Percentiles rank a stretch among this genome's conserved stretches.
Evolutionary conservation across 2,797 vertebrate species (phyloP).

Genomic region (Phoxinus dragarum): DNA sequence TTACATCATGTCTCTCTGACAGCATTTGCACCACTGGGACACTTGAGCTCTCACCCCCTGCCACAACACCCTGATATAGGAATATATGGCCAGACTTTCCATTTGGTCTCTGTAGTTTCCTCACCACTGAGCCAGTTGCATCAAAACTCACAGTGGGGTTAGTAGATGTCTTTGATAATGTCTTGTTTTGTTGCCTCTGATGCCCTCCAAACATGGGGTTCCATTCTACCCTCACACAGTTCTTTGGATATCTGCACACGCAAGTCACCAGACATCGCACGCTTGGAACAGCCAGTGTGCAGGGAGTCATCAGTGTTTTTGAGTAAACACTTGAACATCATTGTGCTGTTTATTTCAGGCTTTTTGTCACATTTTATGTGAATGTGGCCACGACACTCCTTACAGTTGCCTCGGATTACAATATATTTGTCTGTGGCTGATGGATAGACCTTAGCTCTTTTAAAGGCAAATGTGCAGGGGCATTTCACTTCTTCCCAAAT

Average conservation of each 20-base stretch:
- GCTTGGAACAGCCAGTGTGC: neutral
- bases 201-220: constrained; percentile 19
- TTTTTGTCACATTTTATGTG: neutral
- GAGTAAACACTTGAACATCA: neutral
- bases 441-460: constrained; percentile 18
- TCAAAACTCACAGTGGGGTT: constrained; percentile 24
- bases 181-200: constrained; percentile 31
- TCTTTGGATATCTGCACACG: constrained; percentile 11
- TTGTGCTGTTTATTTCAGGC: neutral
- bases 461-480: constrained; percentile 5
- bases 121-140: constrained; percentile 50
- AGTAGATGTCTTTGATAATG: constrained; percentile 14
- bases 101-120: constrained; percentile 27
- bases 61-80: constrained; percentile 37
- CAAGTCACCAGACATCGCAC: neutral
- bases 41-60: neutral
- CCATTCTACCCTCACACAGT: constrained; percentile 19
- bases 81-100: constrained; percentile 41
- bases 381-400: constrained; percentile 9
- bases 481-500: neutral
- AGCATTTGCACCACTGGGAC: constrained; percentile 52
- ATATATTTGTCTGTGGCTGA: neutral
- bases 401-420: neutral
- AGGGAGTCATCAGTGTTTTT: neutral
- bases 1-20: constrained; percentile 46